Base-by-base conservation (phyloP, 64 coral and sea anemone genomes). In the Actinia tenebrosa region DNA sequence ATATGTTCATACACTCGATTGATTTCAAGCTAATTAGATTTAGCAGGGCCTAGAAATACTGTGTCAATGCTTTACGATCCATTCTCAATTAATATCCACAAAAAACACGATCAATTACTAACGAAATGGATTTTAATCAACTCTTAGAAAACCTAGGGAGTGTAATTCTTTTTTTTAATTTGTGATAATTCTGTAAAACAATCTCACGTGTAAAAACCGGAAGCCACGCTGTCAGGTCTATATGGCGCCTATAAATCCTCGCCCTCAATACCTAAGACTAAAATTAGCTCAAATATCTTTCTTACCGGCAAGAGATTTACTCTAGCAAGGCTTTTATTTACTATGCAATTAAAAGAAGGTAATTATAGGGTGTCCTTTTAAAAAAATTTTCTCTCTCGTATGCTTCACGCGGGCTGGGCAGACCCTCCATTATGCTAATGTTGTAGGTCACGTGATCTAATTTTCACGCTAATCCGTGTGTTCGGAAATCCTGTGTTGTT, bases 121-220 rank as follows among this genome's bases (percentile, higher is more conserved):
- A 26, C 23, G 1, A 75, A 75, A 75, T 10, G 13, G 27, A 26
- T 75, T 75, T 14, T 14, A 75, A 16, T 43, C 69, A 42, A 37
- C 25, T 30, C 3, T 26, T 14, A 75, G 11, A 26, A 26, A 75
- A 30, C n/a, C 20, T 42, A 42, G 25, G 82, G 54, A 59, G 13
- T 42, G 7, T 7, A 14, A 84, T 30, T 37, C 16, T 18, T 16
- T 23, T 37, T 37, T 30, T 27, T 25, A 30, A 59, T 42, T 55
- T 55, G 17, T 17, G 3, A 56, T 25, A 83, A 25, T 18, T 14
- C 56, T 56, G 9, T 84, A 30, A 84, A 84, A 60, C 18, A 9
- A 64, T 42, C 63, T 86, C 17, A 43, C 59, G 45, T 86, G 58
- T 60, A 75, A 75, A 30, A 75, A 16, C 84, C 56, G 84, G 84